These are phyloP conservation scores for Listronotus oregonensis DNA, from an alignment of 1,140 invertebrate genomes.

Conservation along the genomic window DNA sequence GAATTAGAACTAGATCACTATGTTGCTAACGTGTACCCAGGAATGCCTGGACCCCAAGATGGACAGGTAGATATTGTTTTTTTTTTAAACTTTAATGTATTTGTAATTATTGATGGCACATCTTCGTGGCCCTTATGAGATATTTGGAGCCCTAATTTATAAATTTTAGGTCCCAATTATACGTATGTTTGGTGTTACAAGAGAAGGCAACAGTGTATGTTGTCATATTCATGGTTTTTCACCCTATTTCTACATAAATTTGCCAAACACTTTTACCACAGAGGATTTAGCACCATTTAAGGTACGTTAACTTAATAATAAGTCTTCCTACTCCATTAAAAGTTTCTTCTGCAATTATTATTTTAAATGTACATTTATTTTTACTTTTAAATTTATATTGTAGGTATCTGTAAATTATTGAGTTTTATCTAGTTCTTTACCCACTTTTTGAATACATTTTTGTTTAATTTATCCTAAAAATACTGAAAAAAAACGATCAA, in stretches of 20 bases:
- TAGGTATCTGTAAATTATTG: too few relatives aligned
- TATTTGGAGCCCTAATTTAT: background rate
- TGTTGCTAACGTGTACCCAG: conserved; percentile 71
- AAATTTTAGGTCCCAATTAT: conserved; percentile 74
- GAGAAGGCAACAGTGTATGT: conserved; percentile 91
- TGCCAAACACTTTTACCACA: conserved; percentile 76
- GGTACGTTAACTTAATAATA: conserved; percentile 53
- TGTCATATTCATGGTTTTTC: conserved; percentile 97
- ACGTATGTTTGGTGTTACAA: conserved; percentile 94
- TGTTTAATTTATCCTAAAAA: too few relatives aligned
- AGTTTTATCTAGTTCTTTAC: too few relatives aligned
- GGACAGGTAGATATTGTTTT: conserved; percentile 62
- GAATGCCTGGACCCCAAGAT: conserved; percentile 84
- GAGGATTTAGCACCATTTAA: conserved; percentile 75
- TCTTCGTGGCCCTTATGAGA: background rate
- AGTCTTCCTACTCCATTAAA: too few relatives aligned
- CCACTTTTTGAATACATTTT: too few relatives aligned
- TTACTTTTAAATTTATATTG: too few relatives aligned
- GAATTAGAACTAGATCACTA: conserved; percentile 94
- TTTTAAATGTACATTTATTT: too few relatives aligned
- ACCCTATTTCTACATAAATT: conserved; percentile 93
- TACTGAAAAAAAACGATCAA: too few relatives aligned
- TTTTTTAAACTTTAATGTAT: background rate
- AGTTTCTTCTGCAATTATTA: too few relatives aligned
- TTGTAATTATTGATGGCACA: background rate